These are phyloP conservation scores for Zaprionus gabonicus DNA, from an alignment of 1,140 invertebrate species.

Conservation along the genomic window DNA sequence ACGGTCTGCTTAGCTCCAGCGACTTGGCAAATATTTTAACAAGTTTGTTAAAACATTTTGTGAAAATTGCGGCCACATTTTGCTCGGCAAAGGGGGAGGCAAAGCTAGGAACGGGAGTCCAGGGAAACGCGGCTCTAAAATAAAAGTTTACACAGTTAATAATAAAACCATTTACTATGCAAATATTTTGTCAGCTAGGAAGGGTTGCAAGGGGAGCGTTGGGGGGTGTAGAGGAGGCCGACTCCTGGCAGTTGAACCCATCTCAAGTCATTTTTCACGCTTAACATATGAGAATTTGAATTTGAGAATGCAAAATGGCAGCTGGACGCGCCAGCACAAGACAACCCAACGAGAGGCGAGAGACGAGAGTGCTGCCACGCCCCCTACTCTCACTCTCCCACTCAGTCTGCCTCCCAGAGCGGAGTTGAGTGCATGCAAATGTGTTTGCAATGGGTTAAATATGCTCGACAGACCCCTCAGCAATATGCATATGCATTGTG, in stretches of 20 bases:
- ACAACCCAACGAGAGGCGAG: slow-evolving; percentile 21
- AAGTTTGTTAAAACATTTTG: slow-evolving; percentile 74
- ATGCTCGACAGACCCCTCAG: slow-evolving; percentile 50
- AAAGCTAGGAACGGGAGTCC: not conserved
- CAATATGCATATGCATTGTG: slow-evolving; percentile 52
- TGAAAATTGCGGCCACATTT: slow-evolving; percentile 56
- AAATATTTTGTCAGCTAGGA: slow-evolving; percentile 67
- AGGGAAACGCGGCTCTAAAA: slow-evolving; percentile 31
- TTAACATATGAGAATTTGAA: slow-evolving; percentile 67
- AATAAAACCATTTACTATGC: slow-evolving; percentile 82
- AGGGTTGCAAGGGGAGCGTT: not conserved
- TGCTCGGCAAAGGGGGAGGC: slow-evolving; percentile 2
- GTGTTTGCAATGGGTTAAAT: slow-evolving; percentile 75
- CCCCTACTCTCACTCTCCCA: too few relatives aligned
- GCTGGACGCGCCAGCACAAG: slow-evolving; percentile 35
- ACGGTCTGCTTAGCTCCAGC: slow-evolving; percentile 30
- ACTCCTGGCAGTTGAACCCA: slow-evolving; percentile 29
- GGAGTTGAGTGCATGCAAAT: slow-evolving; percentile 62
- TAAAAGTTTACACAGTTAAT: slow-evolving; percentile 75
- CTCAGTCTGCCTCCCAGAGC: not conserved
- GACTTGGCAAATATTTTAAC: slow-evolving; percentile 75
- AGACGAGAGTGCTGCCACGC: slow-evolving; percentile 14
- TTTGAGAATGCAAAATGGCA: slow-evolving; percentile 55
- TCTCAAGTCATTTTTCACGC: slow-evolving; percentile 71
- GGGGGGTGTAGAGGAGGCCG: not conserved